phyloP scores from a whole-genome alignment of 2,113 vertebrate genomes.

The Hiodon alosoides region DNA sequence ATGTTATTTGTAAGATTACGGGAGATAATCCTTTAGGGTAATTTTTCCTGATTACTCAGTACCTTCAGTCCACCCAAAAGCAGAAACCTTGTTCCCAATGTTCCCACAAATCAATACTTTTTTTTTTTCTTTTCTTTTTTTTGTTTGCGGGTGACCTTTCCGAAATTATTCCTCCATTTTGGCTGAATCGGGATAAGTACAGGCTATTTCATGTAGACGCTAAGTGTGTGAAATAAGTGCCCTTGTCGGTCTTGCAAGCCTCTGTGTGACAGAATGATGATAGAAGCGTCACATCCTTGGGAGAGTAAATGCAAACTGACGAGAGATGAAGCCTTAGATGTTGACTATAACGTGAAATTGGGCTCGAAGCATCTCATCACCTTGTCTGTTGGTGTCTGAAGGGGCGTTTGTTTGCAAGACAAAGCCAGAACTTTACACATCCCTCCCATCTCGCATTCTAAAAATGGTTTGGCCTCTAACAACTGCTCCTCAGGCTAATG shows the following conservation, averaged over 20 bases:
- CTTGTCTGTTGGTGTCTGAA: conserved; percentile 99
- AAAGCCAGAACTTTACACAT: conserved; percentile 88
- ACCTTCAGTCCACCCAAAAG: conserved; percentile 25
- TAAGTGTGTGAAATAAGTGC: conserved; percentile 99
- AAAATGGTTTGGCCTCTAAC: conserved; percentile 92
- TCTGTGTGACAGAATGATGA: conserved; percentile 99
- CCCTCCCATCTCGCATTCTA: conserved; percentile 74
- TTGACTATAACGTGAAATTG: conserved; percentile 99
- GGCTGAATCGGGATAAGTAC: conserved; percentile 83
- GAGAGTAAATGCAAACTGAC: conserved; percentile 99
- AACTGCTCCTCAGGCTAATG: conserved; percentile 96
- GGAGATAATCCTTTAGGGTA: background rate
- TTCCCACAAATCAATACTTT: conserved; percentile 86
- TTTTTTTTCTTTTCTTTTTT: conserved; percentile 69
- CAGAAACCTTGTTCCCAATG: conserved; percentile 53
- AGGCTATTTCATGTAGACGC: conserved; percentile 95
- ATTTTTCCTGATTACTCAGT: background rate
- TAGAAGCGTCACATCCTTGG: conserved; percentile 96
- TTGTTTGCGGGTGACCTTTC: conserved; percentile 88
- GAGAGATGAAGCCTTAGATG: conserved; percentile 99
- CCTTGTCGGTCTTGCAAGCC: conserved; percentile 85
- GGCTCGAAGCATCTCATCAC: conserved; percentile 99
- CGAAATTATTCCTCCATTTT: conserved; percentile 95
- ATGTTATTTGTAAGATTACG: no score
- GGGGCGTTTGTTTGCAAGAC: conserved; percentile 87